A percentile compares a stretch with the other conserved stretches of the same genome.
phyloP scores from a whole-genome alignment of 2,888 invertebrate species.

The Tiphia femorata region DNA sequence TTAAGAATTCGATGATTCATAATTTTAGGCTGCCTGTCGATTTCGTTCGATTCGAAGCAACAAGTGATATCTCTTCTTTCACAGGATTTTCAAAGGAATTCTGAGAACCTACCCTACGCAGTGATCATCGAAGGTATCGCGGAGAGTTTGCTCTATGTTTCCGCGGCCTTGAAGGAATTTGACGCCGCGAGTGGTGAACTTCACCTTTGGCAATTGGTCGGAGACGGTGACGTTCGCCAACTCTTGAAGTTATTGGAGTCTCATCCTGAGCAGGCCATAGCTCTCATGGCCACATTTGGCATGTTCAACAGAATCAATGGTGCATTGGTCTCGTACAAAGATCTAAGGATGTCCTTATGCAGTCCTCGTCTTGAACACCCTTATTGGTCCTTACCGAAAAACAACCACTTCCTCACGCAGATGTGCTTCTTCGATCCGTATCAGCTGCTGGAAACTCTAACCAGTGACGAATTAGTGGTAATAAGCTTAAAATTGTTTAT shows the following conservation, averaged over 20 bases:
- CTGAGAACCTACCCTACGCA: constrained; percentile 36
- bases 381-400: constrained; percentile 48
- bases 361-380: constrained; percentile 37
- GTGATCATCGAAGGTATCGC: constrained; percentile 51
- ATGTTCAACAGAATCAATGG: constrained; percentile 29
- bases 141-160: constrained; percentile 46
- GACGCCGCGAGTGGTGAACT: constrained; percentile 32
- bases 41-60: too few species aligned
- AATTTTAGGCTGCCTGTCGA: too few species aligned
- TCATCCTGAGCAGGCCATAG: constrained; percentile 54
- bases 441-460: constrained; percentile 52
- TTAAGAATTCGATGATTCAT: too few species aligned
- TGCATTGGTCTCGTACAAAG: constrained; percentile 22
- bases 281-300: constrained; percentile 44
- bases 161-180: constrained; percentile 36
- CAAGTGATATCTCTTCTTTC: too few species aligned
- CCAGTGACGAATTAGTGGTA: constrained; percentile 54
- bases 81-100: constrained; percentile 11
- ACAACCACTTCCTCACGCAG: constrained; percentile 46
- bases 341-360: constrained; percentile 49
- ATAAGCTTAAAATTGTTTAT: too few species aligned
- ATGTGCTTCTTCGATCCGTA: constrained; percentile 58
- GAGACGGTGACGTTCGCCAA: constrained; percentile 51
- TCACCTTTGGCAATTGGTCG: constrained; percentile 52
- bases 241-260: constrained; percentile 54